Conservation (phyloP, 2,113 vertebrate species). For the Larimichthys polyactis region DNA sequence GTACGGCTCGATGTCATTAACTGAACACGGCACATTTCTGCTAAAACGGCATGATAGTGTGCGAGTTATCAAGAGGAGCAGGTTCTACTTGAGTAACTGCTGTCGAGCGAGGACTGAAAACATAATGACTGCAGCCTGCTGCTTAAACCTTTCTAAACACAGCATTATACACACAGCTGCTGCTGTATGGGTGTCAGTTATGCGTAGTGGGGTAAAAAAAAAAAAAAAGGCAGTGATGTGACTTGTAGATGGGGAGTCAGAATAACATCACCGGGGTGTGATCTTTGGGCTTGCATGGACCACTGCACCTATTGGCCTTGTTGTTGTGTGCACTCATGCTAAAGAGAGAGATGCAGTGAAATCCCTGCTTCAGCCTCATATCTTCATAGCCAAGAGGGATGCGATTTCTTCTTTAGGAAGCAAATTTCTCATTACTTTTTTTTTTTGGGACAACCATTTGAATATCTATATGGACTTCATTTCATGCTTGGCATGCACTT, state of each 20-base stretch:
- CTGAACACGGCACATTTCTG: conserved; percentile 21
- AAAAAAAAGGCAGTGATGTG: not conserved
- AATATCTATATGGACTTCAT: conserved; percentile 68
- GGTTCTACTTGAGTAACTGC: conserved; percentile 50
- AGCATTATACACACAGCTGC: conserved; percentile 31
- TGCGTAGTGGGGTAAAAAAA: not conserved
- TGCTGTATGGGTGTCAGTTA: conserved; percentile 18
- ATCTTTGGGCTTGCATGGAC: conserved; percentile 51
- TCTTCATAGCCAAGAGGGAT: conserved; percentile 23
- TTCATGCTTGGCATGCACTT: conserved; percentile 73
- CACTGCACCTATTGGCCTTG: conserved; percentile 62
- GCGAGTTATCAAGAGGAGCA: conserved; percentile 56
- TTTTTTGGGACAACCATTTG: conserved; percentile 52
- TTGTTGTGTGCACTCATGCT: conserved; percentile 63
- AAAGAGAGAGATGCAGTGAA: conserved; percentile 43
- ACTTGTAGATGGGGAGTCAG: conserved; percentile 40
- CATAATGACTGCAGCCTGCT: conserved; percentile 46
- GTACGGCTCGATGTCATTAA: conserved; percentile 49
- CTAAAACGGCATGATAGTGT: conserved; percentile 49
- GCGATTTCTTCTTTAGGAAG: conserved; percentile 52
- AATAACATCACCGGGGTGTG: conserved; percentile 28
- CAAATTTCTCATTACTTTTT: conserved; percentile 51
- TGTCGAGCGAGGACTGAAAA: conserved; percentile 41
- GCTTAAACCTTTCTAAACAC: conserved; percentile 48
- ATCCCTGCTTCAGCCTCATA: conserved; percentile 28